Percentiles rank a stretch among this genome's conserved stretches.
Evolutionary conservation across 2,113 vertebrate genomes (phyloP).

Genomic region (Tachuris rubrigastra): DNA sequence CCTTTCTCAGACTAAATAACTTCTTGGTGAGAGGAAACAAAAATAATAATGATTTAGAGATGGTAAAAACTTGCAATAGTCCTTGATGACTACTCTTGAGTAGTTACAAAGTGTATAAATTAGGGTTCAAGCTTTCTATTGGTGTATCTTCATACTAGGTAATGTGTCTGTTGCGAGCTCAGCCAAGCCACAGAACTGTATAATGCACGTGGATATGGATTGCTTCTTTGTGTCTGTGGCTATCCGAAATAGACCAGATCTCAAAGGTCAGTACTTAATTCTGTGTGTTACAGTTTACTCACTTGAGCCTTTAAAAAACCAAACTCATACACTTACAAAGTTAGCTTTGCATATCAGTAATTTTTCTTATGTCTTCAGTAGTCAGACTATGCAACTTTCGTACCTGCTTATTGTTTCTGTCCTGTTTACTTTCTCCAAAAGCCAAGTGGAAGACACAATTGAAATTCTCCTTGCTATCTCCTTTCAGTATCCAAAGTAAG

Average conservation of each 20-base stretch:
- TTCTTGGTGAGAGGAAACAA: background rate
- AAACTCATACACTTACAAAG: background rate
- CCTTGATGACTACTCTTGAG: constrained; percentile 12
- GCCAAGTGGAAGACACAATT: background rate
- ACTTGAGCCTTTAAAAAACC: background rate
- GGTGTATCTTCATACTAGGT: constrained; percentile 76
- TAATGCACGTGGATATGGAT: constrained; percentile 99
- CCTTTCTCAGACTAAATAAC: background rate
- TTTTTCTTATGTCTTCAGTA: background rate
- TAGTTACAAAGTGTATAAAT: background rate
- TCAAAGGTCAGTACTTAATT: constrained; percentile 84
- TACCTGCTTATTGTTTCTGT: background rate
- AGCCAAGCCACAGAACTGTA: constrained; percentile 83
- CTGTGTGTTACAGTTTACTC: background rate
- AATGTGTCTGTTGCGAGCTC: constrained; percentile 70
- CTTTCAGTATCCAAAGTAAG: background rate
- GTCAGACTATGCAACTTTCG: background rate
- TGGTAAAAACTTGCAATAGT: background rate
- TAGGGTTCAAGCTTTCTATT: constrained; percentile 68
- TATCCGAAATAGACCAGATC: constrained; percentile 90
- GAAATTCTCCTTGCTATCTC: background rate
- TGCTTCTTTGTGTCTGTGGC: constrained; percentile 99
- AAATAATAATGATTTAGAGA: background rate
- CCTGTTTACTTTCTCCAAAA: background rate
- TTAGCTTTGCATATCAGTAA: background rate